Percentiles rank a stretch among this genome's conserved stretches.
These are phyloP conservation scores for Halcyon chelicuti DNA, from an alignment of 2,797 vertebrate genomes.

Conservation along the genomic window DNA sequence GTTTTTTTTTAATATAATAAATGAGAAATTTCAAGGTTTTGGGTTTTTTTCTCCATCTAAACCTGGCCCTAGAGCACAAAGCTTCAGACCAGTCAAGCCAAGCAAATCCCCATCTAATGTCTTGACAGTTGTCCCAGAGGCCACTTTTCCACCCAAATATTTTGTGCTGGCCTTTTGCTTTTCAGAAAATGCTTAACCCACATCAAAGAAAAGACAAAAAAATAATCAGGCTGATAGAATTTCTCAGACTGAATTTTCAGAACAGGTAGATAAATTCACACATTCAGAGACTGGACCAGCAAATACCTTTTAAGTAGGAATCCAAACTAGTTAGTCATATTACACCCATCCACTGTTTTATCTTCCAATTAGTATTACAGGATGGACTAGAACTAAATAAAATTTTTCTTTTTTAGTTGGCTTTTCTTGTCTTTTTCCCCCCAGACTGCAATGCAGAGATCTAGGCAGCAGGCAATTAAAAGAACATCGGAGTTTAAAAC, in stretches of 20 bases:
- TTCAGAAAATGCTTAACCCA: background rate
- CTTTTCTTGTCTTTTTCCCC: background rate
- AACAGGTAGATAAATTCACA: background rate
- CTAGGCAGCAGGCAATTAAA: conserved; percentile 38
- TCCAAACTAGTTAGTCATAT: background rate
- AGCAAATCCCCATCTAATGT: background rate
- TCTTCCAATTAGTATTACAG: background rate
- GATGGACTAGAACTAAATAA: background rate
- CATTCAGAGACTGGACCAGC: background rate
- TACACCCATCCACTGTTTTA: background rate
- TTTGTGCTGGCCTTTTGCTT: background rate
- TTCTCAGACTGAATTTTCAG: background rate
- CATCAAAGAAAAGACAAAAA: background rate
- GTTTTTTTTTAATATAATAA: background rate
- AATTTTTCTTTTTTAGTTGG: background rate
- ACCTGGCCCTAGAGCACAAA: background rate
- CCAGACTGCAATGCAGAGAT: background rate
- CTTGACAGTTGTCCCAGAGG: background rate
- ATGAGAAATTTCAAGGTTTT: background rate
- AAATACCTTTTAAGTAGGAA: background rate
- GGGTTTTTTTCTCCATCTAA: background rate
- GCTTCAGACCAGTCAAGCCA: background rate
- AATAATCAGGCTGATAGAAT: background rate
- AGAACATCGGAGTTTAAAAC: conserved; percentile 41
- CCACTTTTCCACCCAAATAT: background rate